These are phyloP conservation scores for Emydoidea blandingii DNA, from an alignment of 2,797 vertebrate genomes.

Conservation along the genomic window DNA sequence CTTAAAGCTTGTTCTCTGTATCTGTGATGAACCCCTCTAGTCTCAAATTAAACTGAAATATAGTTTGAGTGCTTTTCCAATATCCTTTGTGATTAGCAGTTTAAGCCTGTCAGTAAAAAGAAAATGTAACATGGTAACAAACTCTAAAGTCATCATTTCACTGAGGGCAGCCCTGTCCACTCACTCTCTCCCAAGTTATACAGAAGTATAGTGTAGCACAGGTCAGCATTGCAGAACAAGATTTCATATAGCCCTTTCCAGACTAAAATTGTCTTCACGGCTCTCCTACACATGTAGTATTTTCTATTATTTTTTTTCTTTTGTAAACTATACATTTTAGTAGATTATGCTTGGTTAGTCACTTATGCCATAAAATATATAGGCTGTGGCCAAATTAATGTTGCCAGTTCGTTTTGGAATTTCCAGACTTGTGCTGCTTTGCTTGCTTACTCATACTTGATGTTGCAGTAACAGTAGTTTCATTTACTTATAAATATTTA, in stretches of 20 bases:
- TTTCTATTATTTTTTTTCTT: not conserved
- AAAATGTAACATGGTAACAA: not conserved
- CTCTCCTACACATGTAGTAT: not conserved
- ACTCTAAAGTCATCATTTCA: not conserved
- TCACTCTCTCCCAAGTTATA: no score
- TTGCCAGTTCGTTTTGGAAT: not conserved
- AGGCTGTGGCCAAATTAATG: not conserved
- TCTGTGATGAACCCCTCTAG: not conserved
- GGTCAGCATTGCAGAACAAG: not conserved
- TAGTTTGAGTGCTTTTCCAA: not conserved
- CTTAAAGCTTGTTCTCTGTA: not conserved
- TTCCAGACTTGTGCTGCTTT: not conserved
- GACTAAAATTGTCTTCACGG: not conserved
- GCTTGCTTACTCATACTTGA: not conserved
- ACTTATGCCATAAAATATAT: not conserved
- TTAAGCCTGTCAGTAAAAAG: not conserved
- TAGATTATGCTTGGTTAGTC: not conserved
- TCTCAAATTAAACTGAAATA: not conserved
- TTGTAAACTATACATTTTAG: not conserved
- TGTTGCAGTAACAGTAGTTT: not conserved
- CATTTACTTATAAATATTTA: conserved; percentile 16
- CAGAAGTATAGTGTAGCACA: not conserved
- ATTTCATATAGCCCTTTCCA: not conserved
- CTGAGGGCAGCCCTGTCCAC: no score
- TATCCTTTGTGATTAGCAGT: not conserved